These are phyloP conservation scores for Trachymyrmex septentrionalis DNA, from an alignment of 1,140 invertebrate species.

Conservation along the genomic window DNA sequence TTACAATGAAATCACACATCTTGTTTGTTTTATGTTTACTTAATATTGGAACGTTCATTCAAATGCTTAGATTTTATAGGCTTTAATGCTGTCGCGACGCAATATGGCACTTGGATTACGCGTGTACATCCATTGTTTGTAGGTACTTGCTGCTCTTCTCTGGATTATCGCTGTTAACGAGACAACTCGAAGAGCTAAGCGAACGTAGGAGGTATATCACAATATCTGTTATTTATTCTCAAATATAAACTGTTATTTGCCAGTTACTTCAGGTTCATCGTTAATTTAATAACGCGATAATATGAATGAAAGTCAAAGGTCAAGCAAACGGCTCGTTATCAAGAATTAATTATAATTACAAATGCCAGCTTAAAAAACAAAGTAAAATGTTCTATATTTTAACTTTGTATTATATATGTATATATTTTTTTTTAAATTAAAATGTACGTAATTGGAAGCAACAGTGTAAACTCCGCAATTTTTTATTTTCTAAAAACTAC, in stretches of 20 bases:
- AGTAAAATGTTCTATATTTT: too few relatives aligned
- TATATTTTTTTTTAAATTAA: background rate
- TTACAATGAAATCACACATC: constrained; percentile 37
- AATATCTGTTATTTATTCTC: background rate
- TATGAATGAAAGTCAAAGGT: background rate
- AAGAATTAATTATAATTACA: constrained; percentile 1
- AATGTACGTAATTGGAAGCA: background rate
- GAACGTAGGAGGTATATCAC: constrained; percentile 29
- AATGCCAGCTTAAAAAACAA: background rate
- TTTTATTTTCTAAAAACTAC: background rate
- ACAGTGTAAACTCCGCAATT: background rate
- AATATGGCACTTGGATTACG: constrained; percentile 60
- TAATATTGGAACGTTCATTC: constrained; percentile 63
- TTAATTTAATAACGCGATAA: constrained; percentile 8
- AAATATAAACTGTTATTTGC: background rate
- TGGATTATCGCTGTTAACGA: constrained; percentile 18
- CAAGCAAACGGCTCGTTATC: background rate
- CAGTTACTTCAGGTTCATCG: background rate
- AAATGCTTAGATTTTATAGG: constrained; percentile 56
- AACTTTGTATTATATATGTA: background rate
- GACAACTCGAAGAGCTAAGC: constrained; percentile 17
- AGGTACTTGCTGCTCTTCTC: constrained; percentile 30
- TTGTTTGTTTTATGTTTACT: constrained; percentile 35
- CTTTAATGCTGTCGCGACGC: constrained; percentile 53
- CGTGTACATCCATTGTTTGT: constrained; percentile 44